Percentiles rank a stretch among this genome's conserved stretches.
Conservation (phyloP, 1,140 invertebrate species). For the Dendroctonus valens region DNA sequence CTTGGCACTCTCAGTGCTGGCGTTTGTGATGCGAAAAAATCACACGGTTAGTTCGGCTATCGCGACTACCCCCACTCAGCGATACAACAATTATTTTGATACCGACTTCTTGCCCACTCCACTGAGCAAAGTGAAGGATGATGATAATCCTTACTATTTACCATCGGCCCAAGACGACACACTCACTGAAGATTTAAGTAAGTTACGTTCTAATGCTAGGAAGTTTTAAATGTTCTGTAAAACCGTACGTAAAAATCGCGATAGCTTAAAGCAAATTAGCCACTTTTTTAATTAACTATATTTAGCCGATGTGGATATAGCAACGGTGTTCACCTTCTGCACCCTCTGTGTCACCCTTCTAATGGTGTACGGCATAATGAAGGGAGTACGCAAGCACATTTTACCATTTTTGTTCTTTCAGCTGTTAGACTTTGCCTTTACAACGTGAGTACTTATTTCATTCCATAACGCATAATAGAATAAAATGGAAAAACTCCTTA, state of each 20-base stretch:
- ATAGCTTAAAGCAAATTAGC: too few species aligned
- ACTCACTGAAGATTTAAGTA: slow-evolving; percentile 27
- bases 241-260: slow-evolving; percentile 7
- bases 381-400: slow-evolving; percentile 76
- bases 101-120: slow-evolving; percentile 62
- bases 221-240: background rate
- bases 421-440: slow-evolving; percentile 85
- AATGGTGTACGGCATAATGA: slow-evolving; percentile 78
- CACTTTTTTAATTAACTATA: slow-evolving; percentile 31
- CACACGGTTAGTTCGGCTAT: slow-evolving; percentile 52
- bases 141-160: slow-evolving; percentile 51
- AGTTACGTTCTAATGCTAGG: background rate
- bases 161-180: slow-evolving; percentile 61
- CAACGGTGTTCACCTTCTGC: slow-evolving; percentile 73
- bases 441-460: slow-evolving; percentile 61
- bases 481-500: background rate
- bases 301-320: slow-evolving; percentile 76
- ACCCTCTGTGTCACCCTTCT: slow-evolving; percentile 76
- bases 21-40: slow-evolving; percentile 66
- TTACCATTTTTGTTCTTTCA: slow-evolving; percentile 87
- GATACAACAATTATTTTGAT: slow-evolving; percentile 40
- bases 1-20: slow-evolving; percentile 66
- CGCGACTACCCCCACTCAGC: slow-evolving; percentile 27
- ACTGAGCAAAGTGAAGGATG: slow-evolving; percentile 61
- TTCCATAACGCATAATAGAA: background rate